These are phyloP conservation scores for Nemotelus pantherinus DNA, from an alignment of 2,888 invertebrate species.

Conservation along the genomic window DNA sequence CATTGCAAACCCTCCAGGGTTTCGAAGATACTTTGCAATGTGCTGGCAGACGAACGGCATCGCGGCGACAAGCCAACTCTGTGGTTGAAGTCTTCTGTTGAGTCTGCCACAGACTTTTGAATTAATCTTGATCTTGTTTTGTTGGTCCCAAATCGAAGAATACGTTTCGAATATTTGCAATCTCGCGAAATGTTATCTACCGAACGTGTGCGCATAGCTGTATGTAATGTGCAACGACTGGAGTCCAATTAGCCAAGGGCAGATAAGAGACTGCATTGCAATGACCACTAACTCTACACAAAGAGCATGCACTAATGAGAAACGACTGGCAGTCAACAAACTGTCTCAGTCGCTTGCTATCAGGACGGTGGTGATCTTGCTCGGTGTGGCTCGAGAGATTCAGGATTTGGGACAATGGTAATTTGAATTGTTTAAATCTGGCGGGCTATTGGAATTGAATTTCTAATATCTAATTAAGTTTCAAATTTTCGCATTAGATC, in stretches of 20 bases:
- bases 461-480: too few species aligned
- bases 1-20: not conserved
- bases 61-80: not conserved
- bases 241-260: constrained; percentile 25
- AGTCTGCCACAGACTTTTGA: not conserved
- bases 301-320: too few species aligned
- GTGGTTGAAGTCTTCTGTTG: not conserved
- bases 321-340: too few species aligned
- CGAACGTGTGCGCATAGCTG: constrained; percentile 1
- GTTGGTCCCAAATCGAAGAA: not conserved
- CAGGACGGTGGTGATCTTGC: too few species aligned
- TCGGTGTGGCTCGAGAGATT: too few species aligned
- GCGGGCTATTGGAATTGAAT: too few species aligned
- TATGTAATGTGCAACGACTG: not conserved
- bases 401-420: too few species aligned
- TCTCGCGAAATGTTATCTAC: constrained; percentile 6
- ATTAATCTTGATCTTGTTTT: not conserved
- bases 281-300: not conserved
- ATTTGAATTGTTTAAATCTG: too few species aligned
- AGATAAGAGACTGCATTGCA: constrained; percentile 9
- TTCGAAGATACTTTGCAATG: not conserved
- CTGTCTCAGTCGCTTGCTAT: too few species aligned
- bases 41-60: not conserved
- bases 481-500: too few species aligned
- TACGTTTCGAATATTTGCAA: constrained; percentile 5